A percentile compares a stretch with the other conserved stretches of the same genome.
These are phyloP conservation scores for Heliornis fulica DNA, from an alignment of 2,113 vertebrate genomes.

Conservation along the genomic window DNA sequence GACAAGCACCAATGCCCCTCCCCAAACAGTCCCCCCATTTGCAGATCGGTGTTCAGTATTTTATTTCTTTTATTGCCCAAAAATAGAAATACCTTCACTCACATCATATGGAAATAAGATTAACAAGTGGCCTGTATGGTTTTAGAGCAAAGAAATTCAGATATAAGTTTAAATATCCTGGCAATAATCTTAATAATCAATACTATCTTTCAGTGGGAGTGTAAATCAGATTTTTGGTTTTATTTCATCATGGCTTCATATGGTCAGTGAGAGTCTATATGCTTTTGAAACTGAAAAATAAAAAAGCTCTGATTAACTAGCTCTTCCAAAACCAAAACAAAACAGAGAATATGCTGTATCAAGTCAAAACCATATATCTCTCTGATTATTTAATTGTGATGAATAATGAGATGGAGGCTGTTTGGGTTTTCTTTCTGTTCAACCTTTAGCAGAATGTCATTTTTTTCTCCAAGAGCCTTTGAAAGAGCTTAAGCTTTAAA, in stretches of 20 bases:
- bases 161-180: background rate
- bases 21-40: background rate
- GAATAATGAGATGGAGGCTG: background rate
- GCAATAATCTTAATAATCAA: background rate
- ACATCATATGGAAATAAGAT: background rate
- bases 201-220: background rate
- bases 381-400: constrained; percentile 8
- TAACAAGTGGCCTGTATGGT: background rate
- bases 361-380: background rate
- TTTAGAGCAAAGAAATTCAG: background rate
- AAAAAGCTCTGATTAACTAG: background rate
- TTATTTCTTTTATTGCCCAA: background rate
- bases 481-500: constrained; percentile 51
- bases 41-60: background rate
- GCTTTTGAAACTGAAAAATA: background rate
- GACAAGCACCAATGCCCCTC: background rate
- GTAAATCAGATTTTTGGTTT: background rate
- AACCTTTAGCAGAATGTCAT: background rate
- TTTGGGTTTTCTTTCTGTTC: constrained; percentile 7
- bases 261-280: background rate
- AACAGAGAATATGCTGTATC: background rate
- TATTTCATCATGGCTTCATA: background rate
- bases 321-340: background rate
- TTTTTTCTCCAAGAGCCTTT: constrained; percentile 16
- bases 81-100: background rate